Base-by-base conservation (phyloP, 2,113 vertebrate species). In the Trematocara marginatum region DNA sequence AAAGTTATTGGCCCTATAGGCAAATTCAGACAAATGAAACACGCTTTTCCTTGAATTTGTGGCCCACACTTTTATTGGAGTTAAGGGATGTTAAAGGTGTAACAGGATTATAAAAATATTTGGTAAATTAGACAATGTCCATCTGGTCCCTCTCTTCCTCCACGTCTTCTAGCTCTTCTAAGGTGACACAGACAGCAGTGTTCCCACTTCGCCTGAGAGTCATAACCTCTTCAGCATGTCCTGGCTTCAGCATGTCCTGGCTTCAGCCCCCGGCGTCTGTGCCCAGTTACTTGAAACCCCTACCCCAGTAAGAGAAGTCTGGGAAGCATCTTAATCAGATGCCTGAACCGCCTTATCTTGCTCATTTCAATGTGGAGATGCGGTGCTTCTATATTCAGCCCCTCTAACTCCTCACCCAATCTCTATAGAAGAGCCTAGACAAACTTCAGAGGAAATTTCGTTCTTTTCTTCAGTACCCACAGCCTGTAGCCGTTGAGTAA, bases 401-500 rank as follows among this genome's bases (percentile, higher is more conserved):
- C 38, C 1, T 16, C 12, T 45, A 1, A 23, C 20, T 1, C n/a
- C 7, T 45, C 1, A 3, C 7, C 34, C 59, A 38, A 20, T 20
- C 18, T 66, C 10, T 38, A 20, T 20, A 40, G 34, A 40, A 7
- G 61, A 12, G 2, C 4, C 18, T 12, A 13, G 10, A 38, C 1
- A 66, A 38, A 38, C 18, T 66, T 38, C 34, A 66, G 61, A 20
- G 61, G 0, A 18, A 66, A 12, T 40, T 20, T 23, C 1, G 6
- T 66, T 66, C 6, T 66, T 40, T 40, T 40, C 10, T 40, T 40
- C 35, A 66, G 18, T 40, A 5, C 61, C 66, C 40, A 71, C 66
- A 45, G 40, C 66, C 11, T 45, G 0, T 15, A 23, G 20, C 40
- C 0, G 0, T 61, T 61, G 15, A 0, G 31, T 47, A 29, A 13